These are phyloP conservation scores for Germaria angustata DNA, from an alignment of 2,888 invertebrate genomes.

Conservation along the genomic window DNA sequence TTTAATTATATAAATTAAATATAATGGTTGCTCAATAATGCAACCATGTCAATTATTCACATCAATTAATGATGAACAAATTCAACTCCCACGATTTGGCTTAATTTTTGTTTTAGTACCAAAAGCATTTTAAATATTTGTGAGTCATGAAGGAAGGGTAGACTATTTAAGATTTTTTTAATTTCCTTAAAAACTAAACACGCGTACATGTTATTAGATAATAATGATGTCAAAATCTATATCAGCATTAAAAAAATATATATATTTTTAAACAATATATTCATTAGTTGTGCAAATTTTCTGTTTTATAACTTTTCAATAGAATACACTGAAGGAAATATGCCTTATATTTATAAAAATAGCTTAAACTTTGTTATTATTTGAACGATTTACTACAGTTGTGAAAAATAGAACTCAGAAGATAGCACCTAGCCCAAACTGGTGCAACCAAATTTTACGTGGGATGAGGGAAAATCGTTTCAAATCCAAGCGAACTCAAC, in stretches of 20 bases:
- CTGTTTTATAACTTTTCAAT: not conserved
- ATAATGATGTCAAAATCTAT: not conserved
- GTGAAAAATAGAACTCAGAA: no score
- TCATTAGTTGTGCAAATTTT: not conserved
- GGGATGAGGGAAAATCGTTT: no score
- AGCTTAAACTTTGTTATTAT: no score
- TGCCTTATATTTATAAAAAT: no score
- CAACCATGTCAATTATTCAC: not conserved
- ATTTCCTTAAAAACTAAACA: conserved; percentile 20
- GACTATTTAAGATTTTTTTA: conserved; percentile 45
- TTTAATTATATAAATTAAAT: not conserved
- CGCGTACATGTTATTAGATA: not conserved
- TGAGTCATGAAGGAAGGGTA: conserved; percentile 21
- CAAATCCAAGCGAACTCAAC: no score
- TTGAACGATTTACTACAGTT: no score
- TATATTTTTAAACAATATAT: no score
- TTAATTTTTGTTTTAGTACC: not conserved
- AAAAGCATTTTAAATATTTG: not conserved
- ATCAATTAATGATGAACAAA: not conserved
- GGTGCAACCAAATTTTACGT: no score
- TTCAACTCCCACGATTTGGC: conserved; percentile 16
- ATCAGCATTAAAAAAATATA: not conserved
- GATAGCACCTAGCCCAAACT: no score
- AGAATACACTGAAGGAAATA: not conserved
- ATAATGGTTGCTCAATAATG: not conserved